Conservation (phyloP, 2,797 vertebrate genomes). For the Cuniculus paca region DNA sequence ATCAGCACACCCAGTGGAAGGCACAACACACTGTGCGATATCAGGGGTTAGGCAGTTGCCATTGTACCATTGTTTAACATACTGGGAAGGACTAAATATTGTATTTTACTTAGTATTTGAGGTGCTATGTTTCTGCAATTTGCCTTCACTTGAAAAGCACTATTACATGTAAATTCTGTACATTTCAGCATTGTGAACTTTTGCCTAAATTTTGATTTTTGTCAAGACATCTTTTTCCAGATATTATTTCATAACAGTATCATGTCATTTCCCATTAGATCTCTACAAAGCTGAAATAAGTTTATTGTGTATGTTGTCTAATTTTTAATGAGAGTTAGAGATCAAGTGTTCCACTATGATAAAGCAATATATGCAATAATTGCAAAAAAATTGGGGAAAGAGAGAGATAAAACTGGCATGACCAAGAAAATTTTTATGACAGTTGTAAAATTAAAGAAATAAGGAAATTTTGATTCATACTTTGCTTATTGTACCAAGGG, state of each 20-base stretch:
- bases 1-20: constrained; percentile 48
- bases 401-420: background rate
- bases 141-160: background rate
- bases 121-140: background rate
- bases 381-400: background rate
- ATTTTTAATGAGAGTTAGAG: background rate
- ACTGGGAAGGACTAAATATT: background rate
- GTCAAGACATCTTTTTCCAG: background rate
- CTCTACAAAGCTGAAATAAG: background rate
- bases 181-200: background rate
- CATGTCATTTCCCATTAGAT: background rate
- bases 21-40: background rate
- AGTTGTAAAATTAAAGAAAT: background rate
- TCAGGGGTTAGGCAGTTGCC: constrained; percentile 10
- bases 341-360: background rate
- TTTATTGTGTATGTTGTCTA: background rate
- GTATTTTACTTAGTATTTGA: constrained; percentile 60
- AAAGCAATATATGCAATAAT: background rate
- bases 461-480: background rate
- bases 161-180: background rate
- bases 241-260: background rate
- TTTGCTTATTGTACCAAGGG: background rate
- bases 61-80: constrained; percentile 58
- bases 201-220: background rate
- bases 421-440: background rate